Evolutionary conservation across 1,140 invertebrate genomes (phyloP).

Genomic region (Sitophilus oryzae): DNA sequence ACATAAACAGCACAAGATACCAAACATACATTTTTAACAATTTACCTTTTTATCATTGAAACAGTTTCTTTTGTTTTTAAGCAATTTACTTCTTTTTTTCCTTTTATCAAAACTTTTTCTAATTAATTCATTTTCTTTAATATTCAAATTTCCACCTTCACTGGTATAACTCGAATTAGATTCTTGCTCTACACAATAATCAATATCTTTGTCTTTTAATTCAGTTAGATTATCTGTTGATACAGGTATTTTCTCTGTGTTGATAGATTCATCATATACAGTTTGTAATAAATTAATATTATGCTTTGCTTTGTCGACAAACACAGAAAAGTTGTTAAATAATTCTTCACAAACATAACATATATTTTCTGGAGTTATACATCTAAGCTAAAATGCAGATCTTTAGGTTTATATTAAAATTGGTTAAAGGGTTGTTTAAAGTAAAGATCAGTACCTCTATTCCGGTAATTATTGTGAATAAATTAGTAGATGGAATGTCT

Average conservation of each 20-base stretch:
- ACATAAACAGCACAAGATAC: not conserved
- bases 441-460: slow-evolving; percentile 1
- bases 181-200: not conserved
- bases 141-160: not conserved
- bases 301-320: slow-evolving; percentile 6
- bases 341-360: slow-evolving; percentile 6
- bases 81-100: not conserved
- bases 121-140: not conserved
- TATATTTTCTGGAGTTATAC: slow-evolving; percentile 11
- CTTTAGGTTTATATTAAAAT: not conserved
- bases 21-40: not conserved
- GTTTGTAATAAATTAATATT: slow-evolving; percentile 2
- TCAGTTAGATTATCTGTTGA: not conserved
- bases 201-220: not conserved
- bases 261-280: not conserved
- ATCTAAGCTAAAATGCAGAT: slow-evolving; percentile 5
- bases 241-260: not conserved
- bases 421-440: not conserved
- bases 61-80: no score
- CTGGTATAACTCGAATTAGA: not conserved
- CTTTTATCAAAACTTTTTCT: not conserved
- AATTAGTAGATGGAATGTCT: slow-evolving; percentile 1
- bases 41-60: not conserved
- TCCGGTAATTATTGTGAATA: slow-evolving; percentile 5
- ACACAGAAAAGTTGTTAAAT: slow-evolving; percentile 5